Conservation (phyloP, 2,888 invertebrate genomes). For the Pandemis corylana region DNA sequence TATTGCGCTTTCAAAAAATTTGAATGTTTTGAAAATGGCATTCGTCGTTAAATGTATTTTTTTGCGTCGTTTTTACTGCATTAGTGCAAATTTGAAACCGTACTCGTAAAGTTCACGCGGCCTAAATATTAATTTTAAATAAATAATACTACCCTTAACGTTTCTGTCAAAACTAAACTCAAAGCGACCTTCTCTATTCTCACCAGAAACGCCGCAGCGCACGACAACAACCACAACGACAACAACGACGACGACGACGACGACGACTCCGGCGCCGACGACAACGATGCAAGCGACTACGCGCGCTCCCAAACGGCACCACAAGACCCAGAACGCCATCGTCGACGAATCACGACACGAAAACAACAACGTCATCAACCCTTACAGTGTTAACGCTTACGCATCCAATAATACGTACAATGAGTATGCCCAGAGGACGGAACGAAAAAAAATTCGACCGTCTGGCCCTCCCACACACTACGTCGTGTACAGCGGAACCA, state of each 20-base stretch:
- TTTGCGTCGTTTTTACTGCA: too few species aligned
- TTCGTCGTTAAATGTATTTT: too few species aligned
- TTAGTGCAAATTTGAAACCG: too few species aligned
- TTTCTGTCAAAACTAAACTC: conserved; percentile 4
- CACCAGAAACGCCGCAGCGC: conserved; percentile 78
- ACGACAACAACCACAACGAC: conserved; percentile 53
- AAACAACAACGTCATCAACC: conserved; percentile 71
- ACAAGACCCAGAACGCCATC: conserved; percentile 74
- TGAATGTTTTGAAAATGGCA: too few species aligned
- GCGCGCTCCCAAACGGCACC: conserved; percentile 70
- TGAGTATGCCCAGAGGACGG: conserved; percentile 74
- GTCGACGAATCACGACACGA: conserved; percentile 72
- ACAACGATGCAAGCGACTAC: conserved; percentile 67
- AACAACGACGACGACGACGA: conserved; percentile 72
- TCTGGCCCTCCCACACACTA: conserved; percentile 73
- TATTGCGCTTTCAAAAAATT: too few species aligned
- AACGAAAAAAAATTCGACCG: conserved; percentile 77
- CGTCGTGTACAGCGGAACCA: conserved; percentile 63
- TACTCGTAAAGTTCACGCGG: too few species aligned
- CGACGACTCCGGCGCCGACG: conserved; percentile 74
- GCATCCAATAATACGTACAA: conserved; percentile 68
- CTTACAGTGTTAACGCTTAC: conserved; percentile 67
- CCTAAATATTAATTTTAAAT: too few species aligned
- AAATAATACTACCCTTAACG: neutral
- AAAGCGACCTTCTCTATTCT: conserved; percentile 45